Evolutionary conservation across 2,888 invertebrate genomes (phyloP).

Genomic region (Mythimna loreyi): DNA sequence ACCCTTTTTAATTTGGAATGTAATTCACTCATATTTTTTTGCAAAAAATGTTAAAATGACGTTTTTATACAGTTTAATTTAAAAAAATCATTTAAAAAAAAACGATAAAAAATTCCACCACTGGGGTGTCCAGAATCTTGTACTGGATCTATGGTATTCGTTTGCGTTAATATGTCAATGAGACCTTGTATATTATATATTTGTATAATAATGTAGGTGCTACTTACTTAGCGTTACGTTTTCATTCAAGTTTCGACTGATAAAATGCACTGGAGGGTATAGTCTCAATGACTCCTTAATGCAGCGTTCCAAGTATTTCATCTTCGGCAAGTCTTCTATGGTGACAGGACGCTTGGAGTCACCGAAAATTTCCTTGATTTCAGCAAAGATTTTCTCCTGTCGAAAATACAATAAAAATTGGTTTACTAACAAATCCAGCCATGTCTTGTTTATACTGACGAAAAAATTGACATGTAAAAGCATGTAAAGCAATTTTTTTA

Average conservation of each 20-base stretch:
- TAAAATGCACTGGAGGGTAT: constrained; percentile 93
- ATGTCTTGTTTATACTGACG: background rate
- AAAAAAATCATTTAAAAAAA: no score
- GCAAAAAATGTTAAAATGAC: no score
- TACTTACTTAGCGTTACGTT: constrained; percentile 90
- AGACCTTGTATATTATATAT: no score
- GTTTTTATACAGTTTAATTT: no score
- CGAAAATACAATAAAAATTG: background rate
- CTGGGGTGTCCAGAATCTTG: no score
- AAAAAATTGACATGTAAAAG: no score
- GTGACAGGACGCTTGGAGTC: constrained; percentile 91
- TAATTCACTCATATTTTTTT: no score
- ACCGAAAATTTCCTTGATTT: constrained; percentile 92
- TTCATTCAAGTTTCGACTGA: constrained; percentile 90
- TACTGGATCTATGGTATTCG: no score
- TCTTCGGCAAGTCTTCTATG: constrained; percentile 90
- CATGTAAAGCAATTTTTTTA: no score
- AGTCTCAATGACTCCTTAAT: constrained; percentile 93
- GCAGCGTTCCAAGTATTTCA: constrained; percentile 93
- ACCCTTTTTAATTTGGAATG: no score
- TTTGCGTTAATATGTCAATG: no score
- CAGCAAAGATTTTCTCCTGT: constrained; percentile 91
- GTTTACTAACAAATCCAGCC: background rate
- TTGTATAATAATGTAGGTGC: background rate
- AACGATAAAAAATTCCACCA: no score